Base-by-base conservation (phyloP, 2,797 vertebrate species). In the Tinamus major region DNA sequence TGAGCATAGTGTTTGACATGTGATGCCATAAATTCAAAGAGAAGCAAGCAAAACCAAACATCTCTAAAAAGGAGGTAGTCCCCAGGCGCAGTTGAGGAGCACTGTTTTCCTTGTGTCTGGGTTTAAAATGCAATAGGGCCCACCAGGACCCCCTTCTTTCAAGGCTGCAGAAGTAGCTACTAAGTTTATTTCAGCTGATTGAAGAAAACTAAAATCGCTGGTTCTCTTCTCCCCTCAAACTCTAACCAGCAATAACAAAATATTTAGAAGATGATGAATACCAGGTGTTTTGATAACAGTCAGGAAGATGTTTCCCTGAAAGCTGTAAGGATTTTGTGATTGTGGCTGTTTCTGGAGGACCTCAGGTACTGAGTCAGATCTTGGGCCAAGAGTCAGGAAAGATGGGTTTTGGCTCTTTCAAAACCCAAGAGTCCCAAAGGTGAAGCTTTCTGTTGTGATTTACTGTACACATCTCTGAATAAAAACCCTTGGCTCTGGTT, bases 1-100 rank as follows among this genome's bases (percentile, higher is more conserved):
- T 19, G 20, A 11, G 20, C 24, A 7, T 29, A 0, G 9, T 41
- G 31, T 39, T 81, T 78, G 55, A 35, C 0, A 1, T 13, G 6
- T 7, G 21, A 27, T 42, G n/a, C 33, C 31, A 14, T 75, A 56
- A 63, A 33, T 62, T 91, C n/a, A 48, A 90, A 90, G 65, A 33
- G 39, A 24, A 24, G 27, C 20, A 41, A 71, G 42, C 33, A 42
- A 63, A 84, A 88, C 68, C 0, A 0, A 51, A 51, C 24, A 5
- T 77, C 41, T 68, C 84, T 58, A 44, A 29, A 65, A n/a, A 64
- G 42, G 41, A 68, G 18, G 11, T 42, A 44, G 9, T 61, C 44
- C 70, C 21, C 49, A 19, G 44, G 37, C 41, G 7, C 10, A 20
- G 13, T 37, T 80, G 62, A 92, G 78, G 20, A 24, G 5, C 49